A percentile compares a stretch with the other conserved stretches of the same genome.
Conservation (phyloP, 2,888 invertebrate genomes). For the Thereva unica region DNA sequence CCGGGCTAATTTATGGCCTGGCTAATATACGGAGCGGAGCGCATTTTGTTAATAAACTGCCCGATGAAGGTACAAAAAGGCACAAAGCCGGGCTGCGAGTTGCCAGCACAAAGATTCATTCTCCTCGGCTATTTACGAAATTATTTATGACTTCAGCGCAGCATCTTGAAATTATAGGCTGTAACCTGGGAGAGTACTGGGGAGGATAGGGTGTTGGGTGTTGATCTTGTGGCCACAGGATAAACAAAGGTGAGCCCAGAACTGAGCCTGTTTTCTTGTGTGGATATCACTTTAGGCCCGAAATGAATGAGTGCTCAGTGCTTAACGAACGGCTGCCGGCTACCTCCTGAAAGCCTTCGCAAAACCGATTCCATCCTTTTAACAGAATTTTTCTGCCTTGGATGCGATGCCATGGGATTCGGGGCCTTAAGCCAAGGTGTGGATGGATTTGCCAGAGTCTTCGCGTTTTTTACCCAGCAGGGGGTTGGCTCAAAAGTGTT, state of each 20-base stretch:
- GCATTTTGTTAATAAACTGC: slow-evolving; percentile 41
- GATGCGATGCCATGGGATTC: slow-evolving; percentile 4
- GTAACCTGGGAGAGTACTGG: slow-evolving; percentile 6
- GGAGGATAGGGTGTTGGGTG: slow-evolving; percentile 38
- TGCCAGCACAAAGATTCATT: slow-evolving; percentile 37
- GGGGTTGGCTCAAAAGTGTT: slow-evolving; percentile 39
- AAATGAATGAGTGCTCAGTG: slow-evolving; percentile 8
- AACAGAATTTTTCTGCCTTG: slow-evolving; percentile 6
- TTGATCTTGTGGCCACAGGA: slow-evolving; percentile 35
- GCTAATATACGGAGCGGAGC: slow-evolving; percentile 39
- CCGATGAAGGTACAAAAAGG: slow-evolving; percentile 27
- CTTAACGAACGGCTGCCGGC: slow-evolving; percentile 31
- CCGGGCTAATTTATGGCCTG: slow-evolving; percentile 40
- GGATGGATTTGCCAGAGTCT: slow-evolving; percentile 17
- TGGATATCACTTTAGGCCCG: slow-evolving; percentile 18
- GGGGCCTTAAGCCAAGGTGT: slow-evolving; percentile 14
- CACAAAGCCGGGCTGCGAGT: not conserved
- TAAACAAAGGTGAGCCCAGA: slow-evolving; percentile 29
- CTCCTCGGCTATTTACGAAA: slow-evolving; percentile 43
- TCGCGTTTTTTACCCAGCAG: slow-evolving; percentile 39
- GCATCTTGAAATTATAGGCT: slow-evolving; percentile 42
- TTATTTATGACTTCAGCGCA: slow-evolving; percentile 44
- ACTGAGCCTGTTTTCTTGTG: slow-evolving; percentile 10
- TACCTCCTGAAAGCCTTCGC: slow-evolving; percentile 13
- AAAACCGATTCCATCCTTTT: not conserved